Base-by-base conservation (phyloP, 2,888 invertebrate species). In the Linyphia triangularis region DNA sequence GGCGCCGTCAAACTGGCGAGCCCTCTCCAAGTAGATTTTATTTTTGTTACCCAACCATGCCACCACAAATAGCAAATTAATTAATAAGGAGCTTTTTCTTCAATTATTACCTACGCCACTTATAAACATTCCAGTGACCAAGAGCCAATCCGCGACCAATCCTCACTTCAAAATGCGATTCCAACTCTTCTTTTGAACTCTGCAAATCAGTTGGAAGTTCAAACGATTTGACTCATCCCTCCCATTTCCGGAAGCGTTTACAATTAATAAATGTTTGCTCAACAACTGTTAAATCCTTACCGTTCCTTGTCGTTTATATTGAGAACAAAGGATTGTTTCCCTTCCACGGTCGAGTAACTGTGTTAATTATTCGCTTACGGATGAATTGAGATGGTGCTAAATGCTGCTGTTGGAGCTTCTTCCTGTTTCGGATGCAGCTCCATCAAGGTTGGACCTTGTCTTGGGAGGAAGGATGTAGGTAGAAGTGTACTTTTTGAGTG, bases 291-390 rank as follows among this genome's bases (percentile, higher is more conserved):
- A 61, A n/a, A 63, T 77, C 37, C n/a, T 40, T 28, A 33, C 24
- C 33, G n/a, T 43, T 72, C 30, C 61, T 24, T 37, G 51, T 51
- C 28, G 10, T 24, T 10, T 16, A 43, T n/a, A n/a, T n/a, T n/a
- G 13, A 57, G 24, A 61, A 26, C 40, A 63, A 63, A 33, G 24
- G 28, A 30, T 7, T n/a, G 51, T 30, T 51, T 24, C 37, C 22
- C 22, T 10, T 24, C 26, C 77, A 40, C 26, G 77, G 40, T 13
- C 28, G 61, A 77, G 63, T 77, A 63, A 77, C 77, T 33, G 40
- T 63, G 77, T 63, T 77, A 77, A 77, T 77, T 77, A 40, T 40
- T 77, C 22, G 16, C 19, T 10, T 26, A 28, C 19, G 19, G 57
- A 30, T 57, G 57, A 26, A n/a, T 57, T 30, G 51, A 19, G 26